Evolutionary conservation across 2,797 vertebrate genomes (phyloP).

Genomic region (Mycteria americana): DNA sequence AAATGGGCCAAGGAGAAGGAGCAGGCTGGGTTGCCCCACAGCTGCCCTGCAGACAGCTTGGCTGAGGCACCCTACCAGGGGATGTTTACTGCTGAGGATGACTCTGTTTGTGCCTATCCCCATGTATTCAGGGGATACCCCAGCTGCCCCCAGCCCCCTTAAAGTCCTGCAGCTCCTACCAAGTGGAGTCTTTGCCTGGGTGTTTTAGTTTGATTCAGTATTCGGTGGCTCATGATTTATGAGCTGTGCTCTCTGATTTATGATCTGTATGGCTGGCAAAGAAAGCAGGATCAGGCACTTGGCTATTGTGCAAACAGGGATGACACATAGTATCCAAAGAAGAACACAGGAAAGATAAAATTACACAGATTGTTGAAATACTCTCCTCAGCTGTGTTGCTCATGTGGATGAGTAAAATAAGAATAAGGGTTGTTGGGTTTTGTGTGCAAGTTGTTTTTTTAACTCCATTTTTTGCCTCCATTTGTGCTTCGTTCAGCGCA

Average conservation of each 20-base stretch:
- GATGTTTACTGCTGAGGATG: not conserved
- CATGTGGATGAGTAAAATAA: constrained; percentile 35
- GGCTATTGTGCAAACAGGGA: constrained; percentile 49
- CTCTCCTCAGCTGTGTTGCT: constrained; percentile 17
- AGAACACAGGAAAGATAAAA: constrained; percentile 66
- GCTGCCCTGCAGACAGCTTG: not conserved
- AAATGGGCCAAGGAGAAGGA: not conserved
- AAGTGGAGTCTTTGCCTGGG: not conserved
- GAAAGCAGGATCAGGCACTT: constrained; percentile 35
- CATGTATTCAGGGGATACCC: not conserved
- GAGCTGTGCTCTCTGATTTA: constrained; percentile 23
- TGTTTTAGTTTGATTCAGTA: not conserved
- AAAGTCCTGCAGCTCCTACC: not conserved
- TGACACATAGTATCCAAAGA: constrained; percentile 55
- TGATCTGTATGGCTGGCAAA: constrained; percentile 16
- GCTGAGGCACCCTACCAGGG: not conserved
- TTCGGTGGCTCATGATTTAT: constrained; percentile 18
- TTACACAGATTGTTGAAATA: constrained; percentile 59
- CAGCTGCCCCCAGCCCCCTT: not conserved
- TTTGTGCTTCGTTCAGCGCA: not conserved
- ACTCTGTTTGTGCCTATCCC: not conserved
- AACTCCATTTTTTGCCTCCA: not conserved
- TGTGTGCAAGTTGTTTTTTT: not conserved
- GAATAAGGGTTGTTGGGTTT: constrained; percentile 25
- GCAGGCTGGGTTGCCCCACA: not conserved